These are phyloP conservation scores for Colletes latitarsis DNA, from an alignment of 1,140 invertebrate species.

Conservation along the genomic window DNA sequence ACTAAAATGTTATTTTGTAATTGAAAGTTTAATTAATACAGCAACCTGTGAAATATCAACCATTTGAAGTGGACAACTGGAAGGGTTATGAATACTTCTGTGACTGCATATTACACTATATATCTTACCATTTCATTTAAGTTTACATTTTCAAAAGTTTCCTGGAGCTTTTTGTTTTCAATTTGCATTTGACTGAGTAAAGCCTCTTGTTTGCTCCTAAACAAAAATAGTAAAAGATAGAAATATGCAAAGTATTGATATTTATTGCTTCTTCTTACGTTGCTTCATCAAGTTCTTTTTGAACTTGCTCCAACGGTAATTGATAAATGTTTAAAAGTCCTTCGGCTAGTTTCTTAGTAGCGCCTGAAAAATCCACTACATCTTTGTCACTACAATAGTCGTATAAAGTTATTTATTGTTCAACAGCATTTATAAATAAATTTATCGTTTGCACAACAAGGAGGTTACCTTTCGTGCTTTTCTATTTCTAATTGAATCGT, in stretches of 20 bases:
- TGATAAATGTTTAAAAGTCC: slow-evolving; percentile 75
- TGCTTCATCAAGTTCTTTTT: slow-evolving; percentile 75
- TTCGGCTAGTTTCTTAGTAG: slow-evolving; percentile 68
- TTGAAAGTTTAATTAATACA: too few relatives aligned
- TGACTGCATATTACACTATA: background rate
- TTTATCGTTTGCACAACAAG: too few relatives aligned
- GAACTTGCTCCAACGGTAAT: slow-evolving; percentile 71
- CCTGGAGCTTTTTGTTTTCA: slow-evolving; percentile 75
- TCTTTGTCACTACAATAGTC: slow-evolving; percentile 54
- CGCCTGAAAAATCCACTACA: slow-evolving; percentile 65
- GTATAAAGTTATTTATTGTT: too few relatives aligned
- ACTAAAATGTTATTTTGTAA: too few relatives aligned
- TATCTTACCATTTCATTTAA: slow-evolving; percentile 75
- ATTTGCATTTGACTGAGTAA: slow-evolving; percentile 74
- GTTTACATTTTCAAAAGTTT: slow-evolving; percentile 72
- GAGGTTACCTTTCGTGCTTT: slow-evolving; percentile 66
- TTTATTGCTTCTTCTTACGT: slow-evolving; percentile 67
- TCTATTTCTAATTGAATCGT: slow-evolving; percentile 63
- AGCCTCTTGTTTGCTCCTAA: slow-evolving; percentile 75
- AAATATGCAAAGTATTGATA: slow-evolving; percentile 15
- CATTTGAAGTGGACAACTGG: too few relatives aligned
- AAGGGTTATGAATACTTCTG: too few relatives aligned
- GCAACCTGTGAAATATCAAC: too few relatives aligned
- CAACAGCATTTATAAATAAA: slow-evolving; percentile 1
- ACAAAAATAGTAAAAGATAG: slow-evolving; percentile 31